These are phyloP conservation scores for Clarias macrocephalus DNA, from an alignment of 2,113 vertebrate genomes.

Conservation along the genomic window DNA sequence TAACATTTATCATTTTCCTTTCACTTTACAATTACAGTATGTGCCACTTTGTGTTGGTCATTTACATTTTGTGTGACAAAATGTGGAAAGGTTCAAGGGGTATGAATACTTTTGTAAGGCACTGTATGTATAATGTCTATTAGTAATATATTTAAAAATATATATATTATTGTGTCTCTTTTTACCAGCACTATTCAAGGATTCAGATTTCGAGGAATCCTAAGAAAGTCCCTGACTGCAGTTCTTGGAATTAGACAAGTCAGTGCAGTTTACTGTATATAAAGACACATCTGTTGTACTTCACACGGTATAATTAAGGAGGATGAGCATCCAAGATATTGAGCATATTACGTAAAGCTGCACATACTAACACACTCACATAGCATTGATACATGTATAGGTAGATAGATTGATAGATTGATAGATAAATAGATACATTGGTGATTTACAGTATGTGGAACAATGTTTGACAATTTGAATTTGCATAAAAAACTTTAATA, in stretches of 20 bases:
- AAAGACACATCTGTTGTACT: constrained; percentile 64
- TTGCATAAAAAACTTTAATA: not conserved
- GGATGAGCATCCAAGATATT: constrained; percentile 57
- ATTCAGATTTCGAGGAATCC: constrained; percentile 36
- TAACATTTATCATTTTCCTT: too few relatives aligned
- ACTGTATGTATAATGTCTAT: too few relatives aligned
- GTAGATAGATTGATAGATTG: too few relatives aligned
- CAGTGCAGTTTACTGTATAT: constrained; percentile 57
- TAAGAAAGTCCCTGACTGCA: constrained; percentile 26
- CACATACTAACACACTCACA: not conserved
- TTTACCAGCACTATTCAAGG: not conserved
- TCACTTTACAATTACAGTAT: too few relatives aligned
- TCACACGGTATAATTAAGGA: constrained; percentile 65
- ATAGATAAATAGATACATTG: not conserved
- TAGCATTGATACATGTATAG: not conserved
- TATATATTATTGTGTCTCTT: not conserved
- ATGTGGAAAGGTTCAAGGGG: too few relatives aligned
- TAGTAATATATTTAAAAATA: not conserved
- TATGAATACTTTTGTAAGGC: too few relatives aligned
- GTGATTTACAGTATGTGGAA: not conserved
- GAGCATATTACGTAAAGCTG: constrained; percentile 15
- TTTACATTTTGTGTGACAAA: too few relatives aligned
- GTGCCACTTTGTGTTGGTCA: too few relatives aligned
- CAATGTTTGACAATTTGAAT: not conserved
- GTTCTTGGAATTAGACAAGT: constrained; percentile 62